Conservation (phyloP, 2,888 invertebrate species). For the Caenorhabditis panamensis region DNA sequence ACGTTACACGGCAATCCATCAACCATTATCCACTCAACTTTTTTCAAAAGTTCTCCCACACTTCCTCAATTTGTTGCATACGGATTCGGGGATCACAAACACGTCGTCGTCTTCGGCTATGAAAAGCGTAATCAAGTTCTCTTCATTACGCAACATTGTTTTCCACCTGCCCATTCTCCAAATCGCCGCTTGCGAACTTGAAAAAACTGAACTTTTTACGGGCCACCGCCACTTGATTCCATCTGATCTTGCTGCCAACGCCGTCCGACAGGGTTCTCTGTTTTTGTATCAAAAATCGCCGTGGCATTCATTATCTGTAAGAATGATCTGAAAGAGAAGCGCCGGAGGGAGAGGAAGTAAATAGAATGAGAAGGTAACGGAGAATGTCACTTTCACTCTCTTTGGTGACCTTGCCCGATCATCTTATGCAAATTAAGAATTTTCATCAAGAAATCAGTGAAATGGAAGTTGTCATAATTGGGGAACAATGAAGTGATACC, state of each 20-base stretch:
- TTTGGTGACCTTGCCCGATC: conserved; percentile 26
- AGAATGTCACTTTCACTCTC: conserved; percentile 5
- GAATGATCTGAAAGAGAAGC: conserved; percentile 27
- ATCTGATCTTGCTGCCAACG: background rate
- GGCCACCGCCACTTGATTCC: background rate
- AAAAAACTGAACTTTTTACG: conserved; percentile 55
- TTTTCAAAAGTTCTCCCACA: background rate
- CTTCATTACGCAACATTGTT: conserved; percentile 56
- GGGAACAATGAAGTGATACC: background rate
- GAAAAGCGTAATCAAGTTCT: conserved; percentile 45
- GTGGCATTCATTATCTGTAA: conserved; percentile 21
- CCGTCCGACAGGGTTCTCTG: background rate
- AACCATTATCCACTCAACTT: background rate
- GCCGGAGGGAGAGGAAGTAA: background rate
- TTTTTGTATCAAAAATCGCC: conserved; percentile 24
- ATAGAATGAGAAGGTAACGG: conserved; percentile 10
- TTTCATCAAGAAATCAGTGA: background rate
- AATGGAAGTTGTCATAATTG: background rate
- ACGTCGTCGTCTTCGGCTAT: too few relatives aligned
- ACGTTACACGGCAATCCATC: background rate
- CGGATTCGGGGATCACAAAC: conserved; percentile 2
- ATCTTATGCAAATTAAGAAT: conserved; percentile 2
- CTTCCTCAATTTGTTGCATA: background rate
- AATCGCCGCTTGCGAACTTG: conserved; percentile 6
- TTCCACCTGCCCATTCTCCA: conserved; percentile 6